Conservation (phyloP, 2,113 vertebrate species). For the Microtus montanus region DNA sequence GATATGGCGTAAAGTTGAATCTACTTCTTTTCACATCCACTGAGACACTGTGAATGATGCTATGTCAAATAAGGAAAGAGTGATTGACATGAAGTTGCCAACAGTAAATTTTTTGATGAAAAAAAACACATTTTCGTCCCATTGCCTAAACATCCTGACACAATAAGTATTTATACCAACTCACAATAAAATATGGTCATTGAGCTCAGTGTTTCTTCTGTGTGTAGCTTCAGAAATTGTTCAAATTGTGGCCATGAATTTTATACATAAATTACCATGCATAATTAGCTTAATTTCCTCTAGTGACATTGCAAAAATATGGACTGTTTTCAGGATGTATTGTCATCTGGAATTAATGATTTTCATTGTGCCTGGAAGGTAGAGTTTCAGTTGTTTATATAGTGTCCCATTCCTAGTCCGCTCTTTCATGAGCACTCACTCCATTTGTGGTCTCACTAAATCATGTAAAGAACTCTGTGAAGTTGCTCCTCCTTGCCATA, state of each 20-base stretch:
- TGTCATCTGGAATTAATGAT: not conserved
- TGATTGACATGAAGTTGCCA: not conserved
- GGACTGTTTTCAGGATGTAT: not conserved
- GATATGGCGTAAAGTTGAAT: not conserved
- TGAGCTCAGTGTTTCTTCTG: not conserved
- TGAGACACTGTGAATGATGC: accelerated
- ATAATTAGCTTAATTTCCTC: not conserved
- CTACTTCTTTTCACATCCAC: not conserved
- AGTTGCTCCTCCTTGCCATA: not conserved
- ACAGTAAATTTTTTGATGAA: not conserved
- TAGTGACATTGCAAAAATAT: not conserved
- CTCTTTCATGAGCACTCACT: not conserved
- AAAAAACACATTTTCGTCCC: not conserved
- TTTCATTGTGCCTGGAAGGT: not conserved
- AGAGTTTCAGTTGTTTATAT: not conserved
- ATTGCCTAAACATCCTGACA: not conserved
- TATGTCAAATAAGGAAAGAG: not conserved
- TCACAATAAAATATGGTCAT: not conserved
- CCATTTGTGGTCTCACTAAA: not conserved
- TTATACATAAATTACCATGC: not conserved
- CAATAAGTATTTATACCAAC: not conserved
- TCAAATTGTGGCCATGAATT: not conserved
- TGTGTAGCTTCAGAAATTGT: not conserved
- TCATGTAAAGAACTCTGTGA: not conserved
- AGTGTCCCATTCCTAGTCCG: not conserved